Evolutionary conservation across 2,797 vertebrate species (phyloP).

Genomic region (Rousettus madagascariensis): DNA sequence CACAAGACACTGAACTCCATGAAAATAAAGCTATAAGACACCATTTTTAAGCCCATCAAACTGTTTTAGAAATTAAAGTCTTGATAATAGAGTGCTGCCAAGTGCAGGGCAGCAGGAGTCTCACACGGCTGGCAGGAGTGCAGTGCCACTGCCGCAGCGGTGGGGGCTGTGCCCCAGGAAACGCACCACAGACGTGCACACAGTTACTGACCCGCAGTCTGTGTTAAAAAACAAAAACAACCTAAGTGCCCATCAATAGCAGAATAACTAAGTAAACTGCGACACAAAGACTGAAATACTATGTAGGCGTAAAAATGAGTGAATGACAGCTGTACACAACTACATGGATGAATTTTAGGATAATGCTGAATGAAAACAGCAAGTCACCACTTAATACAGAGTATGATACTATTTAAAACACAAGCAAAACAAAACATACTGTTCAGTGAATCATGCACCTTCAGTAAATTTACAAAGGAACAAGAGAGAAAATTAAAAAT

Average conservation of each 20-base stretch:
- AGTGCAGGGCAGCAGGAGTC: not conserved
- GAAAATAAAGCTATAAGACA: not conserved
- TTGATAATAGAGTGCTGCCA: not conserved
- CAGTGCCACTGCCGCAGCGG: too few species aligned
- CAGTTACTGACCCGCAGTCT: not conserved
- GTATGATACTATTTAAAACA: not conserved
- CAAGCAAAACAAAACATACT: slow-evolving; percentile 8
- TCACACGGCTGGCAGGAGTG: not conserved
- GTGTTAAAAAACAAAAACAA: slow-evolving; percentile 40
- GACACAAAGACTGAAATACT: not conserved
- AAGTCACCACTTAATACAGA: not conserved
- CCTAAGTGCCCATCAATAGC: not conserved
- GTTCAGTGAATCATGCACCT: not conserved
- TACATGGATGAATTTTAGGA: not conserved
- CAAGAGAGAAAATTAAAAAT: not conserved
- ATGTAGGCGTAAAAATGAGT: not conserved
- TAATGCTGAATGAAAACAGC: not conserved
- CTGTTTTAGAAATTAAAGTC: not conserved
- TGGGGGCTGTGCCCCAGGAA: too few species aligned
- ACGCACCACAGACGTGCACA: too few species aligned
- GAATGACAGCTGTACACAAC: not conserved
- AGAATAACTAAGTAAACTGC: not conserved
- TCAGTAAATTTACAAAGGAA: slow-evolving; percentile 24
- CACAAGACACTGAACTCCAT: not conserved
- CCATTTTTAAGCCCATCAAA: not conserved